Conservation (phyloP, 2,888 invertebrate genomes). For the Chrysomela aeneicollis region DNA sequence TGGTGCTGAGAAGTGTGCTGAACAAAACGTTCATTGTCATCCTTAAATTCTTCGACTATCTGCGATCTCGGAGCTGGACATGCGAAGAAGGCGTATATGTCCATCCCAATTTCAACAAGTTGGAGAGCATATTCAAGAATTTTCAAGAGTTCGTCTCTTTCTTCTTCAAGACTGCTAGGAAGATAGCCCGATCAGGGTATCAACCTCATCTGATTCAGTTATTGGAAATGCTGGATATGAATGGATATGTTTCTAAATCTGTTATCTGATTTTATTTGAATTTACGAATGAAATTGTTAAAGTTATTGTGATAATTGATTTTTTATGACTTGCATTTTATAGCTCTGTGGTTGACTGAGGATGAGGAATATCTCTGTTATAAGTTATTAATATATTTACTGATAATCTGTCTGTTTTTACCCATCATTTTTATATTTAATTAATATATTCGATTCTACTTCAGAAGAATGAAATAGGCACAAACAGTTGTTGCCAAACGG, state of each 20-base stretch:
- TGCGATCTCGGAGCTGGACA: constrained; percentile 68
- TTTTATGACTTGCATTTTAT: too few relatives aligned
- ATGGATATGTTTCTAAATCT: constrained; percentile 63
- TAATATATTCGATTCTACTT: too few relatives aligned
- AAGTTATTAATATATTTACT: too few relatives aligned
- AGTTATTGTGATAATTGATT: constrained; percentile 5
- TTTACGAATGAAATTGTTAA: constrained; percentile 8
- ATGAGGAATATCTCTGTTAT: too few relatives aligned
- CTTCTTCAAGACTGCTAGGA: constrained; percentile 69
- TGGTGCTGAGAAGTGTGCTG: constrained; percentile 73
- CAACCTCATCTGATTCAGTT: constrained; percentile 73
- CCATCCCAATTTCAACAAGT: constrained; percentile 69
- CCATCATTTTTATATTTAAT: too few relatives aligned
- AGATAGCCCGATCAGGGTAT: constrained; percentile 72
- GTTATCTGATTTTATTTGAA: constrained; percentile 21
- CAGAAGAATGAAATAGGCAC: too few relatives aligned
- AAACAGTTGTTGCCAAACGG: too few relatives aligned
- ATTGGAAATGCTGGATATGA: constrained; percentile 72
- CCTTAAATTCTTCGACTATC: constrained; percentile 72
- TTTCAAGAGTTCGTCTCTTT: constrained; percentile 70
- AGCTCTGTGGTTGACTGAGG: too few relatives aligned
- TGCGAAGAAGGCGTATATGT: constrained; percentile 63
- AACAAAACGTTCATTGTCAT: constrained; percentile 77
- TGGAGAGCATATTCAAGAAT: constrained; percentile 60
- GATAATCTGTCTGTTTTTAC: too few relatives aligned